These are phyloP conservation scores for Aleiodes testaceus DNA, from an alignment of 2,888 invertebrate genomes.

Conservation along the genomic window DNA sequence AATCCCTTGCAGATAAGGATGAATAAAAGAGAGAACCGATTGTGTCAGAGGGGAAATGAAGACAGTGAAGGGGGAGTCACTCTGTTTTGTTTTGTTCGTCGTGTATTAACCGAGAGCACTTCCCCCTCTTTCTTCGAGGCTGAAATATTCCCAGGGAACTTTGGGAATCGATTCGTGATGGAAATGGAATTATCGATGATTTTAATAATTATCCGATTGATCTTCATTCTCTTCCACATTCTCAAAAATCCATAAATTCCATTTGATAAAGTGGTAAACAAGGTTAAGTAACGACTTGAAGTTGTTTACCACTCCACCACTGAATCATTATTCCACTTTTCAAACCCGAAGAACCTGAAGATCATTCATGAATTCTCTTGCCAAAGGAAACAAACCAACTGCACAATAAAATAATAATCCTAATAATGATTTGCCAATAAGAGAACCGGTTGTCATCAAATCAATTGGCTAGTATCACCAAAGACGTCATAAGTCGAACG, in stretches of 20 bases:
- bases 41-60: slow-evolving; percentile 39
- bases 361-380: background rate
- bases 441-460: slow-evolving; percentile 25
- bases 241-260: slow-evolving; percentile 19
- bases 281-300: too few species aligned
- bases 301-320: too few species aligned
- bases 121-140: slow-evolving; percentile 55
- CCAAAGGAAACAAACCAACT: background rate
- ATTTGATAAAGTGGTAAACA: too few species aligned
- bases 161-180: slow-evolving; percentile 71
- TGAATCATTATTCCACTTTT: slow-evolving; percentile 21
- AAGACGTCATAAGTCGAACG: slow-evolving; percentile 2
- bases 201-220: slow-evolving; percentile 72
- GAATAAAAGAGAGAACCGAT: slow-evolving; percentile 49
- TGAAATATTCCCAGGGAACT: slow-evolving; percentile 69
- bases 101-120: slow-evolving; percentile 54
- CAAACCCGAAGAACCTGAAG: slow-evolving; percentile 2
- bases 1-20: slow-evolving; percentile 70
- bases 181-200: slow-evolving; percentile 72
- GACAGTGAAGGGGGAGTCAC: slow-evolving; percentile 50
- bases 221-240: slow-evolving; percentile 55
- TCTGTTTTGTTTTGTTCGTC: slow-evolving; percentile 61
- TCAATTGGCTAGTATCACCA: slow-evolving; percentile 4
- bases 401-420: background rate
- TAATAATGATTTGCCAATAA: slow-evolving; percentile 11